Percentiles rank a stretch among this genome's conserved stretches.
Conservation (phyloP, 2,113 vertebrate genomes). For the Hemiscyllium ocellatum region DNA sequence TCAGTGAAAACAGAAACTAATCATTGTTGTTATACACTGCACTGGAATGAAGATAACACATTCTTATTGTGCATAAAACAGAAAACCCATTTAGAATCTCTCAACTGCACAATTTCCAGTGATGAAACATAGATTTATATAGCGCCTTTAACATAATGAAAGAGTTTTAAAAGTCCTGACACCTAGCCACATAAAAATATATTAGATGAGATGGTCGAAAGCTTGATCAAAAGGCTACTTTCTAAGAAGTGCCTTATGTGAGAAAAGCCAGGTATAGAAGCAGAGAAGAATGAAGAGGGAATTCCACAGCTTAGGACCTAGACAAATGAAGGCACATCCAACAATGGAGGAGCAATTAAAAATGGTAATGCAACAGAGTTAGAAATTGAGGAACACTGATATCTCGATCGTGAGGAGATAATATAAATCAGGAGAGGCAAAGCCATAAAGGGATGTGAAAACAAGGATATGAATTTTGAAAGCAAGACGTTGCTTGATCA, state of each 20-base stretch:
- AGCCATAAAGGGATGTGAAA: neutral
- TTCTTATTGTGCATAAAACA: neutral
- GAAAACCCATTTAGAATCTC: neutral
- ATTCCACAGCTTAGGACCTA: neutral
- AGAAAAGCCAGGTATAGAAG: neutral
- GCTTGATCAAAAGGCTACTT: neutral
- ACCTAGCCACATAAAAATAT: neutral
- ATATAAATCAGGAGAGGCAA: neutral
- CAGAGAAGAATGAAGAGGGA: neutral
- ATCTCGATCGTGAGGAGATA: neutral
- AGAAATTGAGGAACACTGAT: neutral
- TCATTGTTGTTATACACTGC: neutral
- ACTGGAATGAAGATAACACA: neutral
- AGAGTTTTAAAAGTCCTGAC: neutral
- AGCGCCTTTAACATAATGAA: neutral
- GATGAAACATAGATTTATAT: neutral
- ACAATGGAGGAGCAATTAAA: neutral
- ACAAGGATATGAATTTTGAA: neutral
- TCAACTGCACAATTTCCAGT: neutral
- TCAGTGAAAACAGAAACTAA: conserved; percentile 49
- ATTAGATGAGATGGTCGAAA: neutral
- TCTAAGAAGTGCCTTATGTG: neutral
- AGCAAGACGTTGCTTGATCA: neutral
- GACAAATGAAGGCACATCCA: neutral
- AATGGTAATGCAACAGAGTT: neutral